These are phyloP conservation scores for Coenobita brevimanus DNA, from an alignment of 1,140 invertebrate species.

Conservation along the genomic window DNA sequence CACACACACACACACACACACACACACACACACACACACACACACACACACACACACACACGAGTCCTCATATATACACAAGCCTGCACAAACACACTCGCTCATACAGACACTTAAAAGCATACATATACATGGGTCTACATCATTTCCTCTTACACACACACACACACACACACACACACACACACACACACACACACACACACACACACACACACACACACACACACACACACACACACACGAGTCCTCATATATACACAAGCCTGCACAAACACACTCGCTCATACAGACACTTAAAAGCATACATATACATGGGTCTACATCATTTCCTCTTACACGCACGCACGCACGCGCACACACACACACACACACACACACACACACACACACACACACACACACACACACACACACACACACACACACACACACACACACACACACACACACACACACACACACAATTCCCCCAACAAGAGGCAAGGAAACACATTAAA, in stretches of 20 bases:
- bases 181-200: slow-evolving; percentile 1
- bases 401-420: neutral
- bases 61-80: too few species aligned
- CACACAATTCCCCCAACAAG: too few species aligned
- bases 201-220: slow-evolving; percentile 8
- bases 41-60: too few species aligned
- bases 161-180: neutral
- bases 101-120: too few species aligned
- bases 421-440: too few species aligned
- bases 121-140: too few species aligned
- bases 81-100: too few species aligned
- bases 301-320: too few species aligned
- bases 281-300: too few species aligned
- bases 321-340: neutral
- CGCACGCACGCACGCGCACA: neutral
- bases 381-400: slow-evolving; percentile 7
- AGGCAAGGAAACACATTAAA: neutral
- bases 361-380: neutral
- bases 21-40: too few species aligned
- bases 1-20: too few species aligned
- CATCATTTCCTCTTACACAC: neutral
- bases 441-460: neutral
- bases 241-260: neutral
- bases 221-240: neutral
- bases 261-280: neutral